phyloP scores from a whole-genome alignment of 2,797 vertebrate genomes.

The Glyptemys insculpta region DNA sequence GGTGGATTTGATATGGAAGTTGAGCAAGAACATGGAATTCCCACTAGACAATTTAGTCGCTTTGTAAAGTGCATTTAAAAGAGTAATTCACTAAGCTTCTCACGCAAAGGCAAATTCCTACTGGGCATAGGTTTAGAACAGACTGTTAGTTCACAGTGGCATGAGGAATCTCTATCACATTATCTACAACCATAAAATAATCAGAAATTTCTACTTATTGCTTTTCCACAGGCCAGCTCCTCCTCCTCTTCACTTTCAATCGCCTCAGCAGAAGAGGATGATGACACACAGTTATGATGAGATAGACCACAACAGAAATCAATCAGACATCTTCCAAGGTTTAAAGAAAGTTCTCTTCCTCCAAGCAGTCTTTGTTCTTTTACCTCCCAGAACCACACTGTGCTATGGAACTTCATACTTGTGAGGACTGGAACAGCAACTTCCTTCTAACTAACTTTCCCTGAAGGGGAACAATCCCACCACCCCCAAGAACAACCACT shows the following conservation, averaged over 20 bases:
- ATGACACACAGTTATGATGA: slow-evolving; percentile 78
- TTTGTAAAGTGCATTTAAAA: neutral
- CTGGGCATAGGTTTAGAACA: neutral
- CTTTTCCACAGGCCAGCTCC: slow-evolving; percentile 73
- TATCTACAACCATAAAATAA: slow-evolving; percentile 25
- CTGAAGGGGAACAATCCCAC: neutral
- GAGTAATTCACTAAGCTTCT: neutral
- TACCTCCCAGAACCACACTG: neutral
- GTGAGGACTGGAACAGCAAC: neutral
- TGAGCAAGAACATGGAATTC: neutral
- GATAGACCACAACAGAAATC: neutral
- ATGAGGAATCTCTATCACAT: neutral
- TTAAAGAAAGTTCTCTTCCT: neutral
- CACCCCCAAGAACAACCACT: neutral
- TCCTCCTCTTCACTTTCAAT: slow-evolving; percentile 76
- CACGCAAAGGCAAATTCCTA: neutral
- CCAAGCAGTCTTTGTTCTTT: slow-evolving; percentile 24
- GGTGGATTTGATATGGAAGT: neutral
- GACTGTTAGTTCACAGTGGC: neutral
- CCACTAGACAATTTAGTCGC: neutral
- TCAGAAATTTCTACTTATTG: neutral
- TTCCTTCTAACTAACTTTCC: neutral
- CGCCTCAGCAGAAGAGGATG: slow-evolving; percentile 49
- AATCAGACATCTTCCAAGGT: slow-evolving; percentile 2
- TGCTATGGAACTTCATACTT: neutral